These are phyloP conservation scores for Pogonomyrmex barbatus DNA, from an alignment of 1,140 invertebrate genomes.

Conservation along the genomic window DNA sequence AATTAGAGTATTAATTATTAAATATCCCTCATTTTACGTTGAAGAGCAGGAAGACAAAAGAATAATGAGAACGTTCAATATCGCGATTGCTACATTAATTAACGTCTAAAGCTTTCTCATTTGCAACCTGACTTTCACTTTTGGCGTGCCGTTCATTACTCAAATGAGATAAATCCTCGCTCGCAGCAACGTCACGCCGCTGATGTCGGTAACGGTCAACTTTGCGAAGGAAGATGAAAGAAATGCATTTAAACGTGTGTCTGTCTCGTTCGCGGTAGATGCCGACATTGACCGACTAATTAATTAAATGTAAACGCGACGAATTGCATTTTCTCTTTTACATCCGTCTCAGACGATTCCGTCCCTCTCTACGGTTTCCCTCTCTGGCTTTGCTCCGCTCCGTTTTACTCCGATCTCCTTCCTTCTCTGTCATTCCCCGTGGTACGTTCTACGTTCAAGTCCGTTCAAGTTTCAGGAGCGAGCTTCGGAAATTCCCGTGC, in stretches of 20 bases:
- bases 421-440: neutral
- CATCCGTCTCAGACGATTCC: neutral
- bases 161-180: constrained; percentile 49
- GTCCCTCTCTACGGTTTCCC: neutral
- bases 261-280: constrained; percentile 19
- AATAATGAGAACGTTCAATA: constrained; percentile 12
- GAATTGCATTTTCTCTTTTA: constrained; percentile 22
- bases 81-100: constrained; percentile 9
- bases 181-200: constrained; percentile 14
- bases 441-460: neutral
- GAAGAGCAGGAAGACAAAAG: neutral
- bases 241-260: constrained; percentile 51
- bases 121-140: constrained; percentile 14
- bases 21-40: neutral
- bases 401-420: neutral
- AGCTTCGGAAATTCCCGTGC: constrained; percentile 54
- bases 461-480: neutral
- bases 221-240: constrained; percentile 59
- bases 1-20: constrained; percentile 1
- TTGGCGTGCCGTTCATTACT: neutral
- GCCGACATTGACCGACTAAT: constrained; percentile 66
- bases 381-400: neutral
- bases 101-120: constrained; percentile 12
- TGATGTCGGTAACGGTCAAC: constrained; percentile 28
- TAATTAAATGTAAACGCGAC: constrained; percentile 75